Conservation (phyloP, 2,888 invertebrate species). For the Agonopterix arenella region DNA sequence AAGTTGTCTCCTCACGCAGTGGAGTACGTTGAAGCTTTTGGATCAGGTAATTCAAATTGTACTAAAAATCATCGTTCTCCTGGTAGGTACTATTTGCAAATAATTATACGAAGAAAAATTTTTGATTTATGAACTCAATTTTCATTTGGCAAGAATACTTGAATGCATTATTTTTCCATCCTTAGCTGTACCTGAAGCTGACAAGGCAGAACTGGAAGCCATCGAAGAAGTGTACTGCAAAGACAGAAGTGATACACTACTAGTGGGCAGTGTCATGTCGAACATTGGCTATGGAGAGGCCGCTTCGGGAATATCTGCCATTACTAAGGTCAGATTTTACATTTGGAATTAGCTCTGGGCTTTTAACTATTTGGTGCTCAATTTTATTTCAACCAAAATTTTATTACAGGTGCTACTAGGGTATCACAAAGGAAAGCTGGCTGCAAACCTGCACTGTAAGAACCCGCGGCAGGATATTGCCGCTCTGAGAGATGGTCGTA, state of each 20-base stretch:
- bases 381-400: not conserved
- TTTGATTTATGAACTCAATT: not conserved
- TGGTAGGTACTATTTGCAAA: not conserved
- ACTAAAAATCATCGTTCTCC: not conserved
- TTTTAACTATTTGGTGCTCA: no score
- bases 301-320: slow-evolving; percentile 67
- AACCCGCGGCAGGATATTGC: slow-evolving; percentile 70
- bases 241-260: slow-evolving; percentile 72
- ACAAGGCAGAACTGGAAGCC: slow-evolving; percentile 81
- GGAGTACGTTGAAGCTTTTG: slow-evolving; percentile 90
- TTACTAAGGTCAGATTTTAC: slow-evolving; percentile 69
- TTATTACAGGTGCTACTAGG: slow-evolving; percentile 68
- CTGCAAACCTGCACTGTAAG: slow-evolving; percentile 83
- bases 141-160: not conserved
- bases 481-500: slow-evolving; percentile 68
- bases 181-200: slow-evolving; percentile 70
- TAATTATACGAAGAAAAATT: no score
- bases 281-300: slow-evolving; percentile 66
- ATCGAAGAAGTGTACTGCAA: slow-evolving; percentile 76
- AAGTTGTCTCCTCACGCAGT: slow-evolving; percentile 80
- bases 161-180: not conserved
- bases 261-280: slow-evolving; percentile 72
- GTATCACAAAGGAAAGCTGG: slow-evolving; percentile 81
- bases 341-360: no score
- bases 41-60: slow-evolving; percentile 73